Percentiles rank a stretch among this genome's conserved stretches.
Evolutionary conservation across 2,113 vertebrate species (phyloP).

Genomic region (Seriola quinqueradiata): DNA sequence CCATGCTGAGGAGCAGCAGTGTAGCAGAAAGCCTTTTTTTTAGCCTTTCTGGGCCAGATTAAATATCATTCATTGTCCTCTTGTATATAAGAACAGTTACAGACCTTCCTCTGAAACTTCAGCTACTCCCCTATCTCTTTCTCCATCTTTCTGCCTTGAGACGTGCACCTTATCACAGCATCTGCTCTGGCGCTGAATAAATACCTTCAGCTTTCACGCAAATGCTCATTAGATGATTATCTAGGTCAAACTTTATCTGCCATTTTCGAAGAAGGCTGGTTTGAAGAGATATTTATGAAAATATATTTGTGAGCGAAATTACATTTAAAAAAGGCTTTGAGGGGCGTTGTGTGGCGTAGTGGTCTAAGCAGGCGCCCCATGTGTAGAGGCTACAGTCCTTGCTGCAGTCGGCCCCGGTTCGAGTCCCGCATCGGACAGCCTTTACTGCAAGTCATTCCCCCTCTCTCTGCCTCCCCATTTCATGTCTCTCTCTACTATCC

Average conservation of each 20-base stretch:
- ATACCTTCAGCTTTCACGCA: constrained; percentile 48
- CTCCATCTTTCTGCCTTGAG: constrained; percentile 56
- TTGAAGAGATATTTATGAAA: background rate
- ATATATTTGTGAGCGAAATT: background rate
- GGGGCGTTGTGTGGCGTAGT: no score
- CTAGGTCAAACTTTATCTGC: constrained; percentile 7
- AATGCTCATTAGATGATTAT: constrained; percentile 55
- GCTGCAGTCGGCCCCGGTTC: no score
- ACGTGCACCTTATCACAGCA: constrained; percentile 46
- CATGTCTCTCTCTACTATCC: no score
- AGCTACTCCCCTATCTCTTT: constrained; percentile 40
- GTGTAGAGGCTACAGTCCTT: no score
- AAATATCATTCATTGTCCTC: background rate
- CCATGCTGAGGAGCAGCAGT: constrained; percentile 1
- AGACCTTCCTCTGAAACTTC: constrained; percentile 42
- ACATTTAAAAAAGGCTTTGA: background rate
- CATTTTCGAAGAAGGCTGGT: background rate
- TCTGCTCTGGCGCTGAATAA: constrained; percentile 69
- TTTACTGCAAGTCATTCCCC: no score
- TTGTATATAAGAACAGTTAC: constrained; percentile 7
- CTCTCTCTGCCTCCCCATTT: no score
- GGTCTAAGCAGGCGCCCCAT: no score
- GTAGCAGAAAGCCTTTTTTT: constrained; percentile 3
- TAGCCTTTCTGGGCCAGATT: constrained; percentile 8
- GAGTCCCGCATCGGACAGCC: no score